Evolutionary conservation across 2,113 vertebrate genomes (phyloP).

Genomic region (Ptilorrhoa leucosticta): DNA sequence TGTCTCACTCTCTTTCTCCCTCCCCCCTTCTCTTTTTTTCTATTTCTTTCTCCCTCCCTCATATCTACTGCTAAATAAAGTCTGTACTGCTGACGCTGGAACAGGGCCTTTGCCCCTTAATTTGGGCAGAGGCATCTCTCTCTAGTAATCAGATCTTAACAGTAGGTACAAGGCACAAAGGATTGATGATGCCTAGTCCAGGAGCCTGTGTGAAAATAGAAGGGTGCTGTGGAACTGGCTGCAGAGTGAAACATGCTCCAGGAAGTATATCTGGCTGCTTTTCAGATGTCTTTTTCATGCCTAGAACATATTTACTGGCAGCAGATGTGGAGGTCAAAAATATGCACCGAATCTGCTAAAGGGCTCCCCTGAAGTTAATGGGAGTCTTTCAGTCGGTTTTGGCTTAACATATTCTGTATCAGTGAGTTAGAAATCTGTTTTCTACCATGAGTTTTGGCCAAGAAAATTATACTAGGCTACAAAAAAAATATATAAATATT

Average conservation of each 20-base stretch:
- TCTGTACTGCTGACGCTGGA: too few relatives aligned
- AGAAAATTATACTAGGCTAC: not conserved
- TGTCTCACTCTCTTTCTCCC: not conserved
- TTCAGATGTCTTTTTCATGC: not conserved
- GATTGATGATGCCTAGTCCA: not conserved
- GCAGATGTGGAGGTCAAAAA: not conserved
- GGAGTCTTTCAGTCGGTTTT: not conserved
- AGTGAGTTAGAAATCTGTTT: not conserved
- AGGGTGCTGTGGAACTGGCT: not conserved
- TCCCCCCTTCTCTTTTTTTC: fast-evolving
- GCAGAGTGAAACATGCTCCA: not conserved
- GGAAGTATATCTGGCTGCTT: not conserved
- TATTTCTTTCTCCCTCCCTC: not conserved
- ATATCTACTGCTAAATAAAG: not conserved
- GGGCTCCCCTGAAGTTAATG: not conserved
- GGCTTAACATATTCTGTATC: not conserved
- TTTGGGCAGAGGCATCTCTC: not conserved
- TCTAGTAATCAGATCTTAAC: not conserved
- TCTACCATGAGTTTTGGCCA: not conserved
- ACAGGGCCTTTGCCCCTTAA: not conserved
- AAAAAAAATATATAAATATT: not conserved
- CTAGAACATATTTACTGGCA: not conserved
- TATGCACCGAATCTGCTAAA: not conserved
- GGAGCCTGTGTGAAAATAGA: not conserved
- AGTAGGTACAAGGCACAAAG: not conserved